Percentiles rank a stretch among this genome's conserved stretches.
These are phyloP conservation scores for Lysandra coridon DNA, from an alignment of 2,888 invertebrate genomes.

Conservation along the genomic window DNA sequence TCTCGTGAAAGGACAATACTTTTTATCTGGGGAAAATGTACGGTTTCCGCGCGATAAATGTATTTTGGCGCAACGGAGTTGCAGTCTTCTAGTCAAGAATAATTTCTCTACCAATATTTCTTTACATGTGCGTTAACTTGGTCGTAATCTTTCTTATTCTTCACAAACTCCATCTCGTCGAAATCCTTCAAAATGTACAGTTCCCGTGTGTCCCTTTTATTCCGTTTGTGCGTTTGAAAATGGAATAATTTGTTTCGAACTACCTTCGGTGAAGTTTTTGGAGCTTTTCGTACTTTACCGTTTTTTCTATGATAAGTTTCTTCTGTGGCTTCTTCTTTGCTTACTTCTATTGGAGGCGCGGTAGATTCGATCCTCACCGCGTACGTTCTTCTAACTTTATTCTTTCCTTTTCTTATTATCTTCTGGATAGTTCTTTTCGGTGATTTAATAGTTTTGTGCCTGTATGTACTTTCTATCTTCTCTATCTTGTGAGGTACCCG, in stretches of 20 bases:
- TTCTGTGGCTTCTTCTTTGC: slow-evolving; percentile 51
- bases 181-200: slow-evolving; percentile 61
- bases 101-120: slow-evolving; percentile 54
- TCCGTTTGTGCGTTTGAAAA: slow-evolving; percentile 45
- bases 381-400: slow-evolving; percentile 54
- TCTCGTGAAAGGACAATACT: no score
- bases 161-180: slow-evolving; percentile 61
- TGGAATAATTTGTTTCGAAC: slow-evolving; percentile 62
- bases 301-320: slow-evolving; percentile 49
- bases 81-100: no score
- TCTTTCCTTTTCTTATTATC: slow-evolving; percentile 64
- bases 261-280: slow-evolving; percentile 50
- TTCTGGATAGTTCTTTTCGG: slow-evolving; percentile 68
- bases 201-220: slow-evolving; percentile 45
- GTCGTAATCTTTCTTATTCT: slow-evolving; percentile 52
- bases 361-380: slow-evolving; percentile 47
- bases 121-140: slow-evolving; percentile 56
- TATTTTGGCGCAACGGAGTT: no score
- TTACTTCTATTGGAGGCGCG: slow-evolving; percentile 41
- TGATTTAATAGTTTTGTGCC: slow-evolving; percentile 50
- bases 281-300: slow-evolving; percentile 50
- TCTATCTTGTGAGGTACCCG: slow-evolving; percentile 52
- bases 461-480: slow-evolving; percentile 50
- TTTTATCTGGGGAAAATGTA: no score
- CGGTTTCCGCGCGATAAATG: no score